A percentile compares a stretch with the other conserved stretches of the same genome.
Conservation (phyloP, 2,113 vertebrate species). For the Marcusenius ussheri region DNA sequence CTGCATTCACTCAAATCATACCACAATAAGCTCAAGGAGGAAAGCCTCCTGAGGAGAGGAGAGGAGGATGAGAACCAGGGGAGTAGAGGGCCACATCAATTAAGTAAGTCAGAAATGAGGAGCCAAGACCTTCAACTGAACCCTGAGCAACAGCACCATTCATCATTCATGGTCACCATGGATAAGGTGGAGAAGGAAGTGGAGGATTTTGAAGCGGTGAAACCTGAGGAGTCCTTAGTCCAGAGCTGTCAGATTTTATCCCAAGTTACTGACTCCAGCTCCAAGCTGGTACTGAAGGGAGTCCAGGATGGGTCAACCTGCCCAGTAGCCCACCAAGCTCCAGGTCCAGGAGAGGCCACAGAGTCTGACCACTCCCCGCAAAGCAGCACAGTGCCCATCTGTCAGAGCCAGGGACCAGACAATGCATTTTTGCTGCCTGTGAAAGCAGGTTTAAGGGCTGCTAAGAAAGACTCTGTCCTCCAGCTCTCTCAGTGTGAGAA, state of each 20-base stretch:
- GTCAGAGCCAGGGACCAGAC: background rate
- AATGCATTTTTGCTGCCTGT: background rate
- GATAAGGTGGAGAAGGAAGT: constrained; percentile 55
- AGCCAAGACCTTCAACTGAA: constrained; percentile 22
- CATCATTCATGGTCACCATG: constrained; percentile 44
- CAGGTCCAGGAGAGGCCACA: background rate
- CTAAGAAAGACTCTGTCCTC: constrained; percentile 33
- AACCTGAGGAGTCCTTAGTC: constrained; percentile 51
- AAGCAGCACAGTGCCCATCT: background rate
- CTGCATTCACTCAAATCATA: constrained; percentile 48
- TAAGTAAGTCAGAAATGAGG: background rate
- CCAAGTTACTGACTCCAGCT: constrained; percentile 43
- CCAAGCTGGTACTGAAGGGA: constrained; percentile 51
- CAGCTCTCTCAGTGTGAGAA: constrained; percentile 34
- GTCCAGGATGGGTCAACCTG: constrained; percentile 22
- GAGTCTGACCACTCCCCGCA: background rate
- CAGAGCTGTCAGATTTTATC: constrained; percentile 56
- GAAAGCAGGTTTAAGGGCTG: background rate
- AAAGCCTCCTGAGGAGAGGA: constrained; percentile 29
- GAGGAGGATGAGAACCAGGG: constrained; percentile 19
- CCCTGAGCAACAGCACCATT: constrained; percentile 28
- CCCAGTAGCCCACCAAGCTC: background rate
- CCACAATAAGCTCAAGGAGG: constrained; percentile 25
- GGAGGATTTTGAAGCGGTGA: constrained; percentile 48
- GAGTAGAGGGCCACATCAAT: constrained; percentile 1